Evolutionary conservation across 2,113 vertebrate genomes (phyloP), one percentile per base, ranked within the genome.

Genomic region (Meles meles): DNA sequence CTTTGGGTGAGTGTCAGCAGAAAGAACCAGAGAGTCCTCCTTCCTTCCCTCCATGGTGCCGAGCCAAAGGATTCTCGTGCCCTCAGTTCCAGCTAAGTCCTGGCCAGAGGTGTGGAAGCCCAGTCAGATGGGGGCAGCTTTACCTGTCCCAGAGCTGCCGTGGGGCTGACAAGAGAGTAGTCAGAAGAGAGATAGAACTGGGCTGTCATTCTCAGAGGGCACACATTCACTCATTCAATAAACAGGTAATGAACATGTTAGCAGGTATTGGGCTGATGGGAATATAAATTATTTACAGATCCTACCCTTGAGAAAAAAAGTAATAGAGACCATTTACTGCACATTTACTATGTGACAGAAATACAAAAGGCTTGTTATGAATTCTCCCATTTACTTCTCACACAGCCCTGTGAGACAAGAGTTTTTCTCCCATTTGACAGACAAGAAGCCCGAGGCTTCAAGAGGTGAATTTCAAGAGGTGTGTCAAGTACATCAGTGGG

Each of bases 201-300:
- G 5, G 37, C 13, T 44, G 52, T 71, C 79, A 11, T 61, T 69
- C 71, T 59, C 93, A 86, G n/a, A 71, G 71, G 55, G 23, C 55
- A 8, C 34, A 17, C 63, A 69, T 80, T 85, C 92, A 93, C 39
- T 96, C 96, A 94, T 80, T 85, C 92, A 93, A 52, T 52, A 93
- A 34, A n/a, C 1, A 49, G 12, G 12, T 3, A 74, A 49, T 31
- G 72, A 57, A 29, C 11, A 8, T 27, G 67, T 86, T 81, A 57
- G 14, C 72, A 17, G 21, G 4, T 17, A 39, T n/a, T 39, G 42
- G 10, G 31, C 44, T 67, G 47, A 1, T 10, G 5, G 80, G 27
- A 44, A 65, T 76, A 42, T 42, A 63, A 72, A 94, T 90, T 67
- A 47, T 34, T 71, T 80, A 71, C 5, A 92, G 82, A 76, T 88